Conservation (phyloP, 2,888 invertebrate species). For the Campoplex nolae region DNA sequence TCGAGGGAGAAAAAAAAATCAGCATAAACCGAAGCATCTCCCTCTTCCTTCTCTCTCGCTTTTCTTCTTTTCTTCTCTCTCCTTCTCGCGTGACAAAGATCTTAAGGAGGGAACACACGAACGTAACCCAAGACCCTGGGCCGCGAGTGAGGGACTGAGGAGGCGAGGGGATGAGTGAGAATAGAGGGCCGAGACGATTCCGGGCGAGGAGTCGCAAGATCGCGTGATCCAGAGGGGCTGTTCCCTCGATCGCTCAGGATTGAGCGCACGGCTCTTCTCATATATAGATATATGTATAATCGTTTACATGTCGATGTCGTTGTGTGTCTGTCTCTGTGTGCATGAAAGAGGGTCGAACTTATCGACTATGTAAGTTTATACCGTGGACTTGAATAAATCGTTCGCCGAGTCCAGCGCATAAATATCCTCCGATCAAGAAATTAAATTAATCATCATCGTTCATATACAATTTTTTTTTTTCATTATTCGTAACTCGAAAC, state of each 20-base stretch:
- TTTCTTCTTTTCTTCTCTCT: not conserved
- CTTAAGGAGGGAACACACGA: slow-evolving; percentile 73
- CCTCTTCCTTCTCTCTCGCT: slow-evolving; percentile 32
- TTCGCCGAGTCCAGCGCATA: not conserved
- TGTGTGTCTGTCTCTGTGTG: slow-evolving; percentile 1
- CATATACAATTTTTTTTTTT: not conserved
- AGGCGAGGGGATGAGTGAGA: slow-evolving; percentile 24
- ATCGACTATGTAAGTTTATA: slow-evolving; percentile 27
- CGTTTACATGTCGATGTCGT: not conserved
- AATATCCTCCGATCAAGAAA: slow-evolving; percentile 2
- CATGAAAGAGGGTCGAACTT: slow-evolving; percentile 56
- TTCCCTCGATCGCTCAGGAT: slow-evolving; percentile 66
- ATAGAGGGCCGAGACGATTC: slow-evolving; percentile 47
- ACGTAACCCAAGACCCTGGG: slow-evolving; percentile 70
- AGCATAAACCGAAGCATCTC: slow-evolving; percentile 70
- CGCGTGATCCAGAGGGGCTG: slow-evolving; percentile 67
- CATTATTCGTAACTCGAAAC: not conserved
- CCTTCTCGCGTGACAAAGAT: slow-evolving; percentile 70
- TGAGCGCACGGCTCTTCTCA: slow-evolving; percentile 68
- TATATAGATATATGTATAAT: not conserved
- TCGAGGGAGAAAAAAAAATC: slow-evolving; percentile 70
- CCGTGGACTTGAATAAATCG: slow-evolving; percentile 22
- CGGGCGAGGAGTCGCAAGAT: slow-evolving; percentile 57
- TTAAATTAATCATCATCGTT: slow-evolving; percentile 18
- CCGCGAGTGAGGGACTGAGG: not conserved